Percentiles rank a stretch among this genome's conserved stretches.
Conservation (phyloP, 2,888 invertebrate genomes). For the Euclidia mi region DNA sequence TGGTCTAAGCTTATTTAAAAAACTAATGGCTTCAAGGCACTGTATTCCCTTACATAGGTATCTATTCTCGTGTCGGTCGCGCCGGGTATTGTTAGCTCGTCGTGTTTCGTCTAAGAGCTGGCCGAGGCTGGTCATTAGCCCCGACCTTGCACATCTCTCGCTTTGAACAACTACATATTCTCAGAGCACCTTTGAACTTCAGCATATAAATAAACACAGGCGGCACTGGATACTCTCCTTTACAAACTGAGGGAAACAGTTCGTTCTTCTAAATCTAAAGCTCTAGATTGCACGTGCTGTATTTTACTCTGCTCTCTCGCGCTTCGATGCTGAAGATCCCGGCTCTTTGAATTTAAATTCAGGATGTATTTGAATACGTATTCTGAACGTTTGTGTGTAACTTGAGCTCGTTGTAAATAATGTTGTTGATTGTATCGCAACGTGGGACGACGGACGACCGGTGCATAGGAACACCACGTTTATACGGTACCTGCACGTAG, state of each 20-base stretch:
- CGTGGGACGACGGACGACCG: not conserved
- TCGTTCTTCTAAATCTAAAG: not conserved
- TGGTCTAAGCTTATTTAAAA: too few relatives aligned
- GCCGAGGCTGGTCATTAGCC: not conserved
- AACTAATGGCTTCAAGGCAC: too few relatives aligned
- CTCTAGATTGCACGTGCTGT: too few relatives aligned
- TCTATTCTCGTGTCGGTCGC: too few relatives aligned
- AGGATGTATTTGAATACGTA: not conserved
- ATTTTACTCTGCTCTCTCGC: too few relatives aligned
- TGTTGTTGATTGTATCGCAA: not conserved
- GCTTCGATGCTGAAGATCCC: too few relatives aligned
- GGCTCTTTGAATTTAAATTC: not conserved
- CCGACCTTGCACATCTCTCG: not conserved
- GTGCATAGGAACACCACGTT: not conserved
- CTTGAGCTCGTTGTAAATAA: too few relatives aligned
- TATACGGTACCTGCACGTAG: too few relatives aligned
- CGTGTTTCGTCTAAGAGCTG: too few relatives aligned
- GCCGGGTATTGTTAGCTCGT: conserved; percentile 3
- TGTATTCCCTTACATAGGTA: too few relatives aligned
- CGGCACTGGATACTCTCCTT: not conserved
- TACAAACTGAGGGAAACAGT: not conserved
- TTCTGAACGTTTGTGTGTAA: too few relatives aligned
- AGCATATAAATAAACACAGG: conserved; percentile 21
- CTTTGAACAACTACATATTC: conserved; percentile 18
- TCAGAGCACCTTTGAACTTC: conserved; percentile 18